A percentile compares a stretch with the other conserved stretches of the same genome.
Conservation (phyloP, 2,113 vertebrate genomes). For the Varanus komodoensis region DNA sequence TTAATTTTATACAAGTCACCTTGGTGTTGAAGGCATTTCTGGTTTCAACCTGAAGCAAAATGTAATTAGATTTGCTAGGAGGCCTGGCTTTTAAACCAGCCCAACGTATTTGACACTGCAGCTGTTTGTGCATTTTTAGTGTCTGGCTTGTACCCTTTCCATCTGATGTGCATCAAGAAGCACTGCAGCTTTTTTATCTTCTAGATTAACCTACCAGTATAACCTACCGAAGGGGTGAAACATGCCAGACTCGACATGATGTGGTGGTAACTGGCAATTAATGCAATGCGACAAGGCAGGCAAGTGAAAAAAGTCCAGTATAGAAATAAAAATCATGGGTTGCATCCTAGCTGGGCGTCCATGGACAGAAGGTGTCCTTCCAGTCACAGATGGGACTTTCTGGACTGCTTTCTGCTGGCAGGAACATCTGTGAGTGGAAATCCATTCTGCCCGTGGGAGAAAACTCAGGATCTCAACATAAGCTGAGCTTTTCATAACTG, state of each 20-base stretch:
- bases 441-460: no score
- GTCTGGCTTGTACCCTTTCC: conserved; percentile 9
- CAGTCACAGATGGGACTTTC: no score
- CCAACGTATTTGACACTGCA: neutral
- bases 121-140: conserved; percentile 14
- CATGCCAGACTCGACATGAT: conserved; percentile 36
- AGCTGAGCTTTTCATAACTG: conserved; percentile 39
- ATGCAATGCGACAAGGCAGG: conserved; percentile 39
- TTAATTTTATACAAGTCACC: conserved; percentile 38
- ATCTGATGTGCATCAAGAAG: conserved; percentile 14
- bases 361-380: conserved; percentile 22
- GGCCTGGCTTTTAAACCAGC: conserved; percentile 50
- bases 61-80: conserved; percentile 47
- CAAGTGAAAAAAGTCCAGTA: conserved; percentile 50
- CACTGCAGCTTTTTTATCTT: conserved; percentile 49
- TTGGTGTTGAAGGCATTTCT: conserved; percentile 45
- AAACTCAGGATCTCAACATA: no score
- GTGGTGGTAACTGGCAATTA: conserved; percentile 59
- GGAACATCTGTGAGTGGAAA: no score
- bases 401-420: no score
- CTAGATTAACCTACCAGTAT: conserved; percentile 62
- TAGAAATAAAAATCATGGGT: conserved; percentile 11
- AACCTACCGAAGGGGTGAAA: conserved; percentile 59
- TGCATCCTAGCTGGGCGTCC: neutral
- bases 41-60: conserved; percentile 57